Evolutionary conservation across 2,113 vertebrate species (phyloP).

Genomic region (Ochotona princeps): DNA sequence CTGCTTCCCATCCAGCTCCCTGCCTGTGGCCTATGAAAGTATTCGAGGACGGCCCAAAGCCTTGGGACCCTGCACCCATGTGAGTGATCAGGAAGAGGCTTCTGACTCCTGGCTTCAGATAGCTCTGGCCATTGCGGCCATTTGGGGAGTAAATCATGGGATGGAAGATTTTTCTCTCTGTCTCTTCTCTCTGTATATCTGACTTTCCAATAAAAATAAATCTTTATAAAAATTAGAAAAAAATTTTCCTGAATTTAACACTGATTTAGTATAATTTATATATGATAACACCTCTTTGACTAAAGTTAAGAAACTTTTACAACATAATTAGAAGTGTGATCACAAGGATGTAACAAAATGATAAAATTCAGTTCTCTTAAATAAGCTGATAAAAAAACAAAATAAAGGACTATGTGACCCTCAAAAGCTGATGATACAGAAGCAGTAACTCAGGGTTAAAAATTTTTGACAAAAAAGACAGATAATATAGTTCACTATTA

Average conservation of each 20-base stretch:
- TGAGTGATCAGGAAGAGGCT: too few species aligned
- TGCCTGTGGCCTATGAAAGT: too few species aligned
- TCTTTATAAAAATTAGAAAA: too few species aligned
- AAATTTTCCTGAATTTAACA: neutral
- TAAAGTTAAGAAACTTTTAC: neutral
- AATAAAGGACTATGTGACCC: neutral
- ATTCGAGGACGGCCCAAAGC: too few species aligned
- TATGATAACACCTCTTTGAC: neutral
- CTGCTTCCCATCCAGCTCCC: too few species aligned
- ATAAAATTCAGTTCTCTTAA: constrained; percentile 44
- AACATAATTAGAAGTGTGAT: neutral
- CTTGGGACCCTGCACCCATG: too few species aligned
- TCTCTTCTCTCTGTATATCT: too few species aligned
- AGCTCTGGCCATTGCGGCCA: too few species aligned
- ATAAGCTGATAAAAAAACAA: constrained; percentile 16
- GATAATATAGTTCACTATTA: neutral
- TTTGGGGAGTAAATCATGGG: too few species aligned
- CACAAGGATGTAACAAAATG: constrained; percentile 10
- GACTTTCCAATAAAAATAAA: too few species aligned
- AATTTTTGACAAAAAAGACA: neutral
- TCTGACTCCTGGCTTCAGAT: too few species aligned
- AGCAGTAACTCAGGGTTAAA: constrained; percentile 30
- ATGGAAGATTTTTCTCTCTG: too few species aligned
- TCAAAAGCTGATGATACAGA: constrained; percentile 23
- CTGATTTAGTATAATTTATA: neutral